These are phyloP conservation scores for Palythoa grandiflora DNA, from an alignment of 92 coral and sea anemone species.

Conservation along the genomic window DNA sequence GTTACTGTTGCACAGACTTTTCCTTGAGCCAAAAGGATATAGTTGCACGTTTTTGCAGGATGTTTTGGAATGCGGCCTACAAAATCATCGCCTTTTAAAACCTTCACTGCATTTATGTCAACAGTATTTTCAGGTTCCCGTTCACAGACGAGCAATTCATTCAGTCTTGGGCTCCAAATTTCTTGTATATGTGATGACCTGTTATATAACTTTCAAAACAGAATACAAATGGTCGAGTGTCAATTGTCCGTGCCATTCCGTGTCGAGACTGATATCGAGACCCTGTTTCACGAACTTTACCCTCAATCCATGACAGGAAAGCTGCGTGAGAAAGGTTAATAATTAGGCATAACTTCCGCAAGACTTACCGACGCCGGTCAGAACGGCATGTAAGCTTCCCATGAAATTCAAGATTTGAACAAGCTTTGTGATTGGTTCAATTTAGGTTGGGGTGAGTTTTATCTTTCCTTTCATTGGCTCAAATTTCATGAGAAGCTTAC, in stretches of 20 bases:
- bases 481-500: too few relatives aligned
- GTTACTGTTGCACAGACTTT: constrained; percentile 1
- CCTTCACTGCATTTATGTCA: constrained; percentile 29
- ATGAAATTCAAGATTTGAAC: too few relatives aligned
- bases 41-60: background rate
- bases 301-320: background rate
- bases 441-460: too few relatives aligned
- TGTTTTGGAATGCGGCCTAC: constrained; percentile 13
- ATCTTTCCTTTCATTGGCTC: too few relatives aligned
- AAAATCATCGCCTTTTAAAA: constrained; percentile 32
- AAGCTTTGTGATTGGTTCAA: too few relatives aligned
- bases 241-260: background rate
- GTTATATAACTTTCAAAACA: constrained; percentile 20
- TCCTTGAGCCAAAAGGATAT: background rate
- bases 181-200: constrained; percentile 43
- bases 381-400: too few relatives aligned
- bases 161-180: constrained; percentile 47
- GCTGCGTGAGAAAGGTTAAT: background rate
- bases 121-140: constrained; percentile 46
- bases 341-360: background rate
- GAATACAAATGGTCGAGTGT: constrained; percentile 2
- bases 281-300: background rate
- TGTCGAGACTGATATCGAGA: background rate
- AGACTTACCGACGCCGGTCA: background rate
- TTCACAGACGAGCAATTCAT: constrained; percentile 43